Base-by-base conservation (phyloP, 2,888 invertebrate genomes). In the Agonopterix subpropinquella region DNA sequence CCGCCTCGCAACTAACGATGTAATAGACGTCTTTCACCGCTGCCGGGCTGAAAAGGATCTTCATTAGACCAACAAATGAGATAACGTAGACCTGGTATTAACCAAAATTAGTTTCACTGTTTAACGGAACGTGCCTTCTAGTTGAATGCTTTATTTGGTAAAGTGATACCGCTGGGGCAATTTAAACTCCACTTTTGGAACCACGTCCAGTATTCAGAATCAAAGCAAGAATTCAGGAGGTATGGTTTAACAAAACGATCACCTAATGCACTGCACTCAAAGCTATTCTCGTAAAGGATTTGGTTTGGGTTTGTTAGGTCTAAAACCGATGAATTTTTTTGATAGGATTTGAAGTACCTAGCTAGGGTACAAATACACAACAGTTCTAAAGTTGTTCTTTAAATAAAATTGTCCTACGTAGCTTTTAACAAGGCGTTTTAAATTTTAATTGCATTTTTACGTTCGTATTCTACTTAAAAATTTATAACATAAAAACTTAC, bases 21-120 rank as follows among this genome's bases (percentile, higher is more conserved):
- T 65, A 52, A 67, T 49, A 55, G 48, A 53, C 44, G 50, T 51
- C 58, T 56, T 57, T 56, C 55, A 56, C 57, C 39, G 41, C 11
- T 41, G 53, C 52, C 53, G 51, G 52, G 52, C 53, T 64, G 60
- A 66, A 72, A 74, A 67, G 72, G 70, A 67, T 69, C 70, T 70
- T 72, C 73, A 75, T 75, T 76, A 73, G 61, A 62, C 55, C 63
- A 57, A 59, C 67, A 71, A 77, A 76, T 69, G 70, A 70, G 73
- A 73, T 71, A 69, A 67, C 62, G 62, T 56, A 58, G 67, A 53
- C 28, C 57, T 49, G 55, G 63, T 63, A 65, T 65, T 67, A 62
- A 63, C 57, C 53, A 57, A 67, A 75, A 76, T 76, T 74, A 69
- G 65, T 68, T 67, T 61, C 47, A 41, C 56, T 59, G 57, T 62